Evolutionary conservation across 2,113 vertebrate genomes (phyloP).

Genomic region (Tapirus terrestris): DNA sequence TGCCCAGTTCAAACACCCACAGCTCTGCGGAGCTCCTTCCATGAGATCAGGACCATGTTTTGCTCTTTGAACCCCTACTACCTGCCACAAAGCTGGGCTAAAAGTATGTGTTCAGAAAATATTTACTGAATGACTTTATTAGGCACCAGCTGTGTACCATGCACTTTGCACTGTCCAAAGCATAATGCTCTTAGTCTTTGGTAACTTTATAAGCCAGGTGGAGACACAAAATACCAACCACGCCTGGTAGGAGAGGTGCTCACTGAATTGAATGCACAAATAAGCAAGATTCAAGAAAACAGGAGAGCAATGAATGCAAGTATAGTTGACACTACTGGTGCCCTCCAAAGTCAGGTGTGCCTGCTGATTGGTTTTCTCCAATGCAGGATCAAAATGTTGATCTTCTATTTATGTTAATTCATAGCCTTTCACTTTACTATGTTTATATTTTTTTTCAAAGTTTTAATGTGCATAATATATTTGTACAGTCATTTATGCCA

Average conservation of each 20-base stretch:
- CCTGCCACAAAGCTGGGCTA: background rate
- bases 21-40: background rate
- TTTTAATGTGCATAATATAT: background rate
- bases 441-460: background rate
- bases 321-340: rapidly evolving
- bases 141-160: background rate
- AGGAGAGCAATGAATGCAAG: background rate
- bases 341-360: rapidly evolving
- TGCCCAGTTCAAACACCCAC: background rate
- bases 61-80: background rate
- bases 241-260: background rate
- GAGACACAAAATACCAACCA: background rate
- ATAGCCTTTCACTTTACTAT: background rate
- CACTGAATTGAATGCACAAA: background rate
- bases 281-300: background rate
- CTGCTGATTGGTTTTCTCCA: rapidly evolving
- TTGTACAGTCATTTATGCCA: background rate
- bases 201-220: background rate
- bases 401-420: background rate
- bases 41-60: rapidly evolving
- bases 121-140: background rate
- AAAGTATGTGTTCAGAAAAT: background rate
- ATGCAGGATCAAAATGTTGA: background rate
- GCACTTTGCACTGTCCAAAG: background rate
- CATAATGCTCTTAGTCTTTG: background rate